A percentile compares a stretch with the other conserved stretches of the same genome.
phyloP scores from a whole-genome alignment of 2,888 invertebrate species.

The Linnaemya tessellans region DNA sequence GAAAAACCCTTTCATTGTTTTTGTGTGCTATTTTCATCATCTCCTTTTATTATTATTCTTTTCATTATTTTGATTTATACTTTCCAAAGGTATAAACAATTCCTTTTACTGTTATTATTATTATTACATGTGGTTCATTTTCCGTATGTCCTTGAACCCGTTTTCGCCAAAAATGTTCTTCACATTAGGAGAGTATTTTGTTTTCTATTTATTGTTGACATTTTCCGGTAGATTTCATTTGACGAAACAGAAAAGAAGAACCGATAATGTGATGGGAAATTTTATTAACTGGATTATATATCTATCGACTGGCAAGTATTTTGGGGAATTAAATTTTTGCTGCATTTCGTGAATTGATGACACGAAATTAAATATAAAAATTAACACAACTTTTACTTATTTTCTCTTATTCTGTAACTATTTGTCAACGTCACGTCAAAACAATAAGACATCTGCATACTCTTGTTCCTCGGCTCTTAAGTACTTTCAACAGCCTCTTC shows the following conservation, averaged over 20 bases:
- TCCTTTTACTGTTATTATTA: background rate
- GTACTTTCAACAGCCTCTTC: too few relatives aligned
- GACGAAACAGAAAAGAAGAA: background rate
- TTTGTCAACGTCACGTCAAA: too few relatives aligned
- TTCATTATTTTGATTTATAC: conserved; percentile 33
- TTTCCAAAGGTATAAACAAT: conserved; percentile 54
- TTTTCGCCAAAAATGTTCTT: conserved; percentile 6
- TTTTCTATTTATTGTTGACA: conserved; percentile 48
- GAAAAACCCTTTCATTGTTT: conserved; percentile 45
- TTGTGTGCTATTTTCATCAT: conserved; percentile 50
- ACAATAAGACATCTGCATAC: too few relatives aligned
- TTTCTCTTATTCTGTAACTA: too few relatives aligned
- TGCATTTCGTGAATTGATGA: too few relatives aligned
- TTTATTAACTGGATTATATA: conserved; percentile 5
- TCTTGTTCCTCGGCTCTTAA: too few relatives aligned
- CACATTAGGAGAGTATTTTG: conserved; percentile 7
- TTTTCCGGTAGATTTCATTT: conserved; percentile 40
- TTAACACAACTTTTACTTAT: too few relatives aligned
- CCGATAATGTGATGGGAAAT: conserved; percentile 5
- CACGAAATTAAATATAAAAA: too few relatives aligned
- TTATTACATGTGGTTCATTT: background rate
- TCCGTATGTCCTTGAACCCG: conserved; percentile 62
- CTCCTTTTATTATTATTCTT: conserved; percentile 9
- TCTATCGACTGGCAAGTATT: background rate
- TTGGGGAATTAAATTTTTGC: background rate